phyloP scores from a whole-genome alignment of 2,797 vertebrate genomes.

The Kryptopterus vitreolus region DNA sequence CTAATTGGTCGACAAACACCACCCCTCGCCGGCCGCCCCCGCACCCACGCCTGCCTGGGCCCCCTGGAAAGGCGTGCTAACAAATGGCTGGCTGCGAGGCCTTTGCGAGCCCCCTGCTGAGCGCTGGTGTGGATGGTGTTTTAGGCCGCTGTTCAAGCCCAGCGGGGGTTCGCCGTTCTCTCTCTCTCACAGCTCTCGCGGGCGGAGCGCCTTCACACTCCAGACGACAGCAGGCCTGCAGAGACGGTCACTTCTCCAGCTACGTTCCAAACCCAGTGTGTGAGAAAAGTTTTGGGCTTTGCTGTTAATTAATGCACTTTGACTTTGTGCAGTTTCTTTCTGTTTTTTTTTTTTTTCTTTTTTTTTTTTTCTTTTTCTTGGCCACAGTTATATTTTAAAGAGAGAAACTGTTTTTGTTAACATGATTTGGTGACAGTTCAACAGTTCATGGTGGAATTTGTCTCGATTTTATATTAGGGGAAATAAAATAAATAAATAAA shows the following conservation, averaged over 20 bases:
- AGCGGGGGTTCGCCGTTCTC: slow-evolving; percentile 80
- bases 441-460: slow-evolving; percentile 27
- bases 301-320: slow-evolving; percentile 65
- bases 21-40: slow-evolving; percentile 60
- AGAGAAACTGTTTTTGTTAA: slow-evolving; percentile 30
- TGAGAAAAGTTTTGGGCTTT: slow-evolving; percentile 81
- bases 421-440: slow-evolving; percentile 26
- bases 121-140: slow-evolving; percentile 82
- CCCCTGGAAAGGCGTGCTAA: slow-evolving; percentile 81
- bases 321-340: slow-evolving; percentile 52
- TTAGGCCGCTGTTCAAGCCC: slow-evolving; percentile 84
- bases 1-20: slow-evolving; percentile 84
- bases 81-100: slow-evolving; percentile 83
- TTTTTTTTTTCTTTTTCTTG: slow-evolving; percentile 43
- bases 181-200: slow-evolving; percentile 56
- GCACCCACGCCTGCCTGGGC: slow-evolving; percentile 63
- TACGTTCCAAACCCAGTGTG: slow-evolving; percentile 80
- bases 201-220: slow-evolving; percentile 76
- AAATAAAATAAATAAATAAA: not conserved
- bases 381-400: slow-evolving; percentile 28
- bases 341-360: slow-evolving; percentile 38
- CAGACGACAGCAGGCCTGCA: slow-evolving; percentile 83
- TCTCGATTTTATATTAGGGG: not conserved
- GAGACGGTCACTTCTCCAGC: slow-evolving; percentile 85
- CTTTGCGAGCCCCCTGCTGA: slow-evolving; percentile 80